Conservation (phyloP, 2,888 invertebrate species). For the Diadegma fenestrale region DNA sequence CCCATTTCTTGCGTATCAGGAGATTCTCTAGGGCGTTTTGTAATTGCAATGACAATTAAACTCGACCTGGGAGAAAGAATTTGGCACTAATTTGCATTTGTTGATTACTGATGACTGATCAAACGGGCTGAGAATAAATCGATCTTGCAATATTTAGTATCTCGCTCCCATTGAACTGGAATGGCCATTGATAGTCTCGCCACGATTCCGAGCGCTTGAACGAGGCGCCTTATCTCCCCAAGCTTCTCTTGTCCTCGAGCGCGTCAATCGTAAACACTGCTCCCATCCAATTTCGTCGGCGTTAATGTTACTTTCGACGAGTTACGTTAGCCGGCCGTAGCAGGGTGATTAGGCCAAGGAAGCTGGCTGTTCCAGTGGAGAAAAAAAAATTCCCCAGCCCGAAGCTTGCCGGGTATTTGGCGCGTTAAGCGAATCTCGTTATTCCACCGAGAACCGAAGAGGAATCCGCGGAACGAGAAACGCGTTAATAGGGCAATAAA, state of each 20-base stretch:
- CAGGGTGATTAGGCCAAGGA: conserved; percentile 56
- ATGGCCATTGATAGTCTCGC: conserved; percentile 52
- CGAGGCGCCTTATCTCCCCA: conserved; percentile 43
- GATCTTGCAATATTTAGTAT: conserved; percentile 1
- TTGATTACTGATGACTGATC: conserved; percentile 31
- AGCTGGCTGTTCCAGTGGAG: neutral
- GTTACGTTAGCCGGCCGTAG: conserved; percentile 39
- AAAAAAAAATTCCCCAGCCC: conserved; percentile 11
- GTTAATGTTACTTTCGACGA: conserved; percentile 62
- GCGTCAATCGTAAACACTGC: conserved; percentile 64
- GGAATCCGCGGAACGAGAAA: conserved; percentile 51
- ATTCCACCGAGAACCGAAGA: conserved; percentile 43
- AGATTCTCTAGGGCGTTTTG: neutral
- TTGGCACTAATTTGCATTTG: conserved; percentile 24
- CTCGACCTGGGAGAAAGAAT: neutral
- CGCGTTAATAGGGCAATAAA: conserved; percentile 69
- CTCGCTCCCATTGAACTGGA: neutral
- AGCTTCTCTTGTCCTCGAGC: conserved; percentile 19
- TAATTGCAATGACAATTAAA: neutral
- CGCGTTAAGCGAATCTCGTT: conserved; percentile 47
- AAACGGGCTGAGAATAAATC: neutral
- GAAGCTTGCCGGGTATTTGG: conserved; percentile 44
- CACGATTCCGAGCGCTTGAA: conserved; percentile 48
- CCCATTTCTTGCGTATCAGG: neutral
- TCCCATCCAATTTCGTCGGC: conserved; percentile 59